These are phyloP conservation scores for Smithornis capensis DNA, from an alignment of 2,113 vertebrate genomes.

Conservation along the genomic window DNA sequence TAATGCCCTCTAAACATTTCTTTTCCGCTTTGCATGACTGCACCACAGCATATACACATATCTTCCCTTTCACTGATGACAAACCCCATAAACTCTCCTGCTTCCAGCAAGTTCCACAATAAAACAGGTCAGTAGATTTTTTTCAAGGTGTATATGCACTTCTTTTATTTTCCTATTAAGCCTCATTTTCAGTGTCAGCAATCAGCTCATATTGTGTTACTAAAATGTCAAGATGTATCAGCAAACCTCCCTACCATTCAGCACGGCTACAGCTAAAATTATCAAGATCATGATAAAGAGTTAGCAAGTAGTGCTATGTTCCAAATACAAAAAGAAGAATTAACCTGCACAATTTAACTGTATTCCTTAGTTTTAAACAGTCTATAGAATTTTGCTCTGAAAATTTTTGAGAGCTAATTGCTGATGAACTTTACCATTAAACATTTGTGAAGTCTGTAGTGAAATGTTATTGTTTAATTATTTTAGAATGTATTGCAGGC, in stretches of 20 bases:
- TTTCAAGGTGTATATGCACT: background rate
- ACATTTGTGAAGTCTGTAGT: background rate
- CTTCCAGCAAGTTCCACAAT: background rate
- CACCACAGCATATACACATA: fast-evolving
- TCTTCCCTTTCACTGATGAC: background rate
- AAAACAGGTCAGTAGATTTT: background rate
- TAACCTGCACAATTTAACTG: background rate
- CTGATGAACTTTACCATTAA: background rate
- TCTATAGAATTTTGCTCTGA: background rate
- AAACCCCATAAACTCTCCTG: background rate
- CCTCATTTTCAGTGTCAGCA: background rate
- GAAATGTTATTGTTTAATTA: background rate
- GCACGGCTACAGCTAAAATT: background rate
- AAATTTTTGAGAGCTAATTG: background rate
- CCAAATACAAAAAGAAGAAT: background rate
- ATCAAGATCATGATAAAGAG: background rate
- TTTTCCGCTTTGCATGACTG: background rate
- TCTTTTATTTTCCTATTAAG: background rate
- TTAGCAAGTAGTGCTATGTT: background rate
- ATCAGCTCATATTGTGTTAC: background rate
- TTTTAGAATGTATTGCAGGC: background rate
- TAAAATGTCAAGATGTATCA: background rate
- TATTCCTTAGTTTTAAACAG: background rate
- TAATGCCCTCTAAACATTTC: background rate
- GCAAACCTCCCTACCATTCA: background rate